Base-by-base conservation (phyloP, 2,113 vertebrate species). In the Scomber japonicus region DNA sequence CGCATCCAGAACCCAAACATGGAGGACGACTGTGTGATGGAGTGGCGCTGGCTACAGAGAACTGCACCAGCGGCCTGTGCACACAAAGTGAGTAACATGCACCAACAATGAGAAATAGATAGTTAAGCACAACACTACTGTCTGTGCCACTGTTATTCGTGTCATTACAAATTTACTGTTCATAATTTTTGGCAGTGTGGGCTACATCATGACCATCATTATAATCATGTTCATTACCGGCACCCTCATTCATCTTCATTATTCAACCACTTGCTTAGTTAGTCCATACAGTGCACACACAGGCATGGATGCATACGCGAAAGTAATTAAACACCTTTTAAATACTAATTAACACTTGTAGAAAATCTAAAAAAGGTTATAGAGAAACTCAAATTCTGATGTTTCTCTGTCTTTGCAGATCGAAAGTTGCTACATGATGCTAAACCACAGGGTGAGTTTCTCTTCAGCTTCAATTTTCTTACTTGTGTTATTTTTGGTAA, bases 11-110 rank as follows among this genome's bases (percentile, higher is more conserved):
- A 2, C 97, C 97, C 0, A 88, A 96, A 24, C 97, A 97, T 0
- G 97, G 97, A 8, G 97, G 97, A 0, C 96, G 93, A 13, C 91
- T 94, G 85, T 98, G 97, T 15, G 96, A 97, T 82, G 97, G 97
- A 0, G 89, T 96, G 51, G 94, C 95, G 19, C 92, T 97, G 35
- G 96, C 96, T 45, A 94, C 95, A 0, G 97, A 97, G 78, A 99
- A 99, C 85, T 99, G 98, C 94, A 99, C 98, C 0, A 97, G 97
- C n/a, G 97, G 97, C n/a, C 95, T 98, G 0, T 99, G 98, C 92
- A 95, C 97, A 61, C 96, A 98, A 94, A 97, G 98, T 98, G 94
- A 89, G 93, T 84, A 14, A 56, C 77, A 31, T 19, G 21, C 69
- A 16, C 6, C 55, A 44, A 24, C 31, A 61, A 71, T 2, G 16